Conservation (phyloP, 2,888 invertebrate species). For the Acanthacorydalis orientalis region DNA sequence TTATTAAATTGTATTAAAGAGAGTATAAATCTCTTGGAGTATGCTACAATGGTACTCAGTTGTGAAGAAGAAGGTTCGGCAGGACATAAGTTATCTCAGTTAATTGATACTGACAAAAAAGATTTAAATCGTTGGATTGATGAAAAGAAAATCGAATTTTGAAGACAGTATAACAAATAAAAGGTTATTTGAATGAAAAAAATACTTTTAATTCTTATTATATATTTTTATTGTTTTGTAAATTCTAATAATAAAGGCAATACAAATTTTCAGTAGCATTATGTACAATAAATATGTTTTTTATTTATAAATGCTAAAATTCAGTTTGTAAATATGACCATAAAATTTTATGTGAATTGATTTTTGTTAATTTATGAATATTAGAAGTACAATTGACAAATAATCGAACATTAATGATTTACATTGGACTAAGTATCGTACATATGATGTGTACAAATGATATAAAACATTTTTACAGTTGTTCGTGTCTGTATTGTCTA, state of each 20-base stretch:
- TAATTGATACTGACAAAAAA: slow-evolving; percentile 26
- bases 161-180: slow-evolving; percentile 5
- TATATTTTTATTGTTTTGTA: background rate
- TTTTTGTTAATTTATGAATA: no score
- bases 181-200: background rate
- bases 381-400: no score
- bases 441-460: no score
- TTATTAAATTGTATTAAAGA: slow-evolving; percentile 26
- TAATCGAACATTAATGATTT: no score
- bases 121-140: slow-evolving; percentile 31
- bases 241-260: background rate
- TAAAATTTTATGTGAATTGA: no score
- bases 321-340: no score
- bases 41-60: slow-evolving; percentile 28
- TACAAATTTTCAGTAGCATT: no score
- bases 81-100: slow-evolving; percentile 32
- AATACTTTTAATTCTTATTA: background rate
- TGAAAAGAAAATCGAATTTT: slow-evolving; percentile 25
- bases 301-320: background rate
- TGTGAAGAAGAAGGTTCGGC: slow-evolving; percentile 36
- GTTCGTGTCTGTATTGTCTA: no score
- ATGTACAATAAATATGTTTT: background rate
- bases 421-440: no score
- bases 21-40: slow-evolving; percentile 27
- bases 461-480: no score